A percentile compares a stretch with the other conserved stretches of the same genome.
These are phyloP conservation scores for Hycleus phaleratus DNA, from an alignment of 1,140 invertebrate species.

Conservation along the genomic window DNA sequence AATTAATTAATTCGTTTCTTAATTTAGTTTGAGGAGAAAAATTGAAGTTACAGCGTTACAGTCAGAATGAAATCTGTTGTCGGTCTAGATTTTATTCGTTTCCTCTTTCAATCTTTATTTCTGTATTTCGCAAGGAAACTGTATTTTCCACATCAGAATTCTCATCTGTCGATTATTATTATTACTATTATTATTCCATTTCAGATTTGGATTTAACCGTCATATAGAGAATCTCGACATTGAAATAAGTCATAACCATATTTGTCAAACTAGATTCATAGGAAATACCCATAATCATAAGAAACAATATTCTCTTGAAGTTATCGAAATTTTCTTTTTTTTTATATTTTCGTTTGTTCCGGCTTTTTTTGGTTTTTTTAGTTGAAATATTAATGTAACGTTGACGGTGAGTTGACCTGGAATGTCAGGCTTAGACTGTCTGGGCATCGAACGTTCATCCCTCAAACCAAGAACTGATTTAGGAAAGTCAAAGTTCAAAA, in stretches of 20 bases:
- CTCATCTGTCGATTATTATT: conserved; percentile 7
- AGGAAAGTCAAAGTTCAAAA: conserved; percentile 28
- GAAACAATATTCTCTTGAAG: too few relatives aligned
- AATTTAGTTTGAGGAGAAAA: too few relatives aligned
- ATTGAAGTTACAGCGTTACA: too few relatives aligned
- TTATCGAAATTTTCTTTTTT: too few relatives aligned
- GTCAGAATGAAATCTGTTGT: too few relatives aligned
- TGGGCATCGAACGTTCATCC: conserved; percentile 11
- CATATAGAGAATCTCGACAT: conserved; percentile 14
- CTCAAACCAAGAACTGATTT: conserved; percentile 21
- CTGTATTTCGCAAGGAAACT: neutral
- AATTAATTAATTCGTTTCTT: too few relatives aligned
- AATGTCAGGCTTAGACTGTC: neutral
- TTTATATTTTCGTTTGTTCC: too few relatives aligned
- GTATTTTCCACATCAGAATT: conserved; percentile 6
- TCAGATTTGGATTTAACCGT: conserved; percentile 20
- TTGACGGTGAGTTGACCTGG: conserved; percentile 4
- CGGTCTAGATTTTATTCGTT: too few relatives aligned
- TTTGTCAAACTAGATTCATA: neutral
- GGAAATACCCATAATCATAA: neutral
- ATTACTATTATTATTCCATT: conserved; percentile 3
- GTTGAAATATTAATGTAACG: neutral
- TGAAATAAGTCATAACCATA: conserved; percentile 3
- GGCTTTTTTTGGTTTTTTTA: too few relatives aligned
- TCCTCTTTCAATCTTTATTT: too few relatives aligned